These are phyloP conservation scores for Caenorhabditis sp. DNA, from an alignment of 2,888 invertebrate species.

Conservation along the genomic window DNA sequence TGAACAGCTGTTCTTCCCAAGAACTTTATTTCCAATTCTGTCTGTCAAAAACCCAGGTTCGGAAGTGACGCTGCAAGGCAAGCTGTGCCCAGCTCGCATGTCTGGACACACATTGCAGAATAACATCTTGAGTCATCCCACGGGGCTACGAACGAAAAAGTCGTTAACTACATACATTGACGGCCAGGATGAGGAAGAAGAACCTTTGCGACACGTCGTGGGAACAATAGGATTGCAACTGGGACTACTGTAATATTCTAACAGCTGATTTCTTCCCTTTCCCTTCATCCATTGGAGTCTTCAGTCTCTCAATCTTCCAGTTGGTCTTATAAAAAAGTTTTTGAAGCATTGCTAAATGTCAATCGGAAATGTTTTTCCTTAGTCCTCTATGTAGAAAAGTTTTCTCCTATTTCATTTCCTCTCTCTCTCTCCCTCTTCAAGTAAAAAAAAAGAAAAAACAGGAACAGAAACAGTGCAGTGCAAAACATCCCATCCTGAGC, in stretches of 20 bases:
- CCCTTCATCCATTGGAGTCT: too few species aligned
- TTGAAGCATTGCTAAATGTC: not conserved
- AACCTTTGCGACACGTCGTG: not conserved
- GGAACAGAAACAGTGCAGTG: slow-evolving; percentile 4
- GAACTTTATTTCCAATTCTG: not conserved
- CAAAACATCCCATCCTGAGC: slow-evolving; percentile 5
- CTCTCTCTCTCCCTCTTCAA: too few species aligned
- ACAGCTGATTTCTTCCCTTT: slow-evolving; percentile 7
- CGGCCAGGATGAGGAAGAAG: not conserved
- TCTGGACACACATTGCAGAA: slow-evolving; percentile 2
- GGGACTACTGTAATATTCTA: slow-evolving; percentile 51
- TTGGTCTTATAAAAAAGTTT: not conserved
- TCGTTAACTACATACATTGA: slow-evolving; percentile 8
- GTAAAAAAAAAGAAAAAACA: not conserved
- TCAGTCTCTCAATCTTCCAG: too few species aligned
- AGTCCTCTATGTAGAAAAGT: not conserved
- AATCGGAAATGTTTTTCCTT: slow-evolving; percentile 43
- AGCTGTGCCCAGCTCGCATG: not conserved
- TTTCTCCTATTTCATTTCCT: too few species aligned
- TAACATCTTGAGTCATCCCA: slow-evolving; percentile 9
- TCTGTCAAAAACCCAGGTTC: not conserved
- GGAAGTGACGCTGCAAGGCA: not conserved
- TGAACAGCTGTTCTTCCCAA: not conserved
- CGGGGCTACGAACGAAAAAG: slow-evolving; percentile 5
- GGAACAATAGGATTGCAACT: slow-evolving; percentile 33